Conservation (phyloP, 1,140 invertebrate species). For the Hyposmocoma kahamanoa region DNA sequence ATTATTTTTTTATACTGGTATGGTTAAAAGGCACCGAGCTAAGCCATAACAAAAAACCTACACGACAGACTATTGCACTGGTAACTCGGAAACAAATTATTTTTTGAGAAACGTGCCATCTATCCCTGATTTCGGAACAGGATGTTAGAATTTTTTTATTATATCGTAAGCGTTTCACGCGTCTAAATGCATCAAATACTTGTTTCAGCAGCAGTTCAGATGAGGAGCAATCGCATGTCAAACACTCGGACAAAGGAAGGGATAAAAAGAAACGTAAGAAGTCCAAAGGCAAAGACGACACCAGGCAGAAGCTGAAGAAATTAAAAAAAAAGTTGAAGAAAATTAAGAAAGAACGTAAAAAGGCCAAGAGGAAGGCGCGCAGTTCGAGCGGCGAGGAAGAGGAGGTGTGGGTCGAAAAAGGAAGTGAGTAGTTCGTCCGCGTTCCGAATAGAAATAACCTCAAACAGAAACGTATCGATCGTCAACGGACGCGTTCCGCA, state of each 20-base stretch:
- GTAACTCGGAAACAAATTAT: too few relatives aligned
- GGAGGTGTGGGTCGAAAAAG: conserved; percentile 83
- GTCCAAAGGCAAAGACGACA: conserved; percentile 60
- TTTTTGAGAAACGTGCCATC: too few relatives aligned
- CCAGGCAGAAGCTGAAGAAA: conserved; percentile 72
- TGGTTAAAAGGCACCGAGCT: too few relatives aligned
- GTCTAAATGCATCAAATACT: too few relatives aligned
- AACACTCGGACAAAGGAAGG: conserved; percentile 38
- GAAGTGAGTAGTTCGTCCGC: conserved; percentile 69
- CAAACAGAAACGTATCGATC: neutral
- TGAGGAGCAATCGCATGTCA: conserved; percentile 38
- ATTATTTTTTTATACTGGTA: too few relatives aligned
- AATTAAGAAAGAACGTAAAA: conserved; percentile 72
- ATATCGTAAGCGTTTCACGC: too few relatives aligned
- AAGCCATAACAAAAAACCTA: too few relatives aligned
- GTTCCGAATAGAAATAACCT: too few relatives aligned
- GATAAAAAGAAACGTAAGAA: conserved; percentile 69
- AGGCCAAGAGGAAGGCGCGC: conserved; percentile 49
- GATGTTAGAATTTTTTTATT: too few relatives aligned
- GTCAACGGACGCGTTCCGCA: conserved; percentile 17
- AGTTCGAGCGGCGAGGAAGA: conserved; percentile 53
- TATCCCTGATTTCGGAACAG: conserved; percentile 4
- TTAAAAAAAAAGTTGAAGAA: conserved; percentile 77
- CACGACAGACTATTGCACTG: too few relatives aligned
- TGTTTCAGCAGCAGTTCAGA: conserved; percentile 46